These are phyloP conservation scores for Diorhabda sublineata DNA, from an alignment of 1,140 invertebrate species.

Conservation along the genomic window DNA sequence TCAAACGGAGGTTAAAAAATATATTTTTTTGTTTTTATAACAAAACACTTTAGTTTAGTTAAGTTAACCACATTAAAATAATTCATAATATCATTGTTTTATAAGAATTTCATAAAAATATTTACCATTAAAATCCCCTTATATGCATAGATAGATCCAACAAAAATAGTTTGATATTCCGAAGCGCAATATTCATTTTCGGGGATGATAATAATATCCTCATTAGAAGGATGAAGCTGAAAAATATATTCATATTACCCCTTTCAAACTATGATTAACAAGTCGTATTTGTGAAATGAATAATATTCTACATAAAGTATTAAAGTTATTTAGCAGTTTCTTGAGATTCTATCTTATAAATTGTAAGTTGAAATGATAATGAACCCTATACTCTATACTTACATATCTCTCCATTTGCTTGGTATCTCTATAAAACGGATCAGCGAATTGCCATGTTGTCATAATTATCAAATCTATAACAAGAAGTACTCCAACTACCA, in stretches of 20 bases:
- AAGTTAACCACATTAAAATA: no score
- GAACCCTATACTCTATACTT: conserved; percentile 46
- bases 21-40: no score
- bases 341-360: no score
- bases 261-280: no score
- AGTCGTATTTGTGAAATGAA: no score
- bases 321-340: no score
- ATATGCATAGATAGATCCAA: conserved; percentile 93
- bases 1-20: no score
- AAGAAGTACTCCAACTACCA: conserved; percentile 91
- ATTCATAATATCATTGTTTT: no score
- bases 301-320: no score
- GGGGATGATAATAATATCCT: conserved; percentile 86
- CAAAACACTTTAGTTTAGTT: no score
- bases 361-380: no score
- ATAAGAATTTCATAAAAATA: not conserved
- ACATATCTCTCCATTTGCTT: conserved; percentile 87
- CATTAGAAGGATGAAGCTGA: conserved; percentile 79
- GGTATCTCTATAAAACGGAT: conserved; percentile 90
- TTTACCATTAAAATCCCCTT: conserved; percentile 95
- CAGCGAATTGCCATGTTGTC: conserved; percentile 94
- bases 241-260: conserved; percentile 26
- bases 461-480: conserved; percentile 91
- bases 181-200: conserved; percentile 97
- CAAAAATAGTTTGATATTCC: conserved; percentile 89